Evolutionary conservation across 1,140 invertebrate genomes (phyloP), one percentile per base, ranked within the genome.

Genomic region (Chrysomallon squamiferum): DNA sequence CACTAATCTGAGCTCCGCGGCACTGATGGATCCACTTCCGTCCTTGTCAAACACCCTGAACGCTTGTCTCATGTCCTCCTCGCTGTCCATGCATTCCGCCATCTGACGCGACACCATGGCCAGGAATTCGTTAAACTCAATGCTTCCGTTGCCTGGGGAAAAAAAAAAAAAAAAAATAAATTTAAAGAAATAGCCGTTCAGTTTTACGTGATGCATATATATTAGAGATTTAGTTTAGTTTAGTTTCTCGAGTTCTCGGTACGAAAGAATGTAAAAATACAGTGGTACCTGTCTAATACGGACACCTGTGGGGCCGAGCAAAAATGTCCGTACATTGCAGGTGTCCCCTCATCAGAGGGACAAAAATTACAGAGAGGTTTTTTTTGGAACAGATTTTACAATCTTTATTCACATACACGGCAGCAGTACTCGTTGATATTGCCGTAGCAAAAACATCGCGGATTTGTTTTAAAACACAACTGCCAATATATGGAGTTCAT

Each of bases 51-150:
- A 97, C 72, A 97, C 95, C 88, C 95, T 92, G 91, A 98, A 98
- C 70, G 95, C 95, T 88, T 98, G 95, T 2, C 63, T 22, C 84
- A 98, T 97, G 86, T 98, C 96, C 90, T 98, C 96, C 86, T 93
- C 96, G 87, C 98, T 96, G 69, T 95, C 97, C 88, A 98, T 96
- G 87, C 97, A 97, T 95, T 97, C 98, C 83, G 94, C 91, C 32
- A 93, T 95, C 94, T 96, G 96, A 65, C 72, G 68, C 5, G 65
- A 68, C 52, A 93, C 84, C 80, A 92, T 96, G 84, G 97, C 95
- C 79, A 95, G 95, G 87, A 97, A 98, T 88, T 98, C 96, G 88
- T 98, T 98, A 80, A 95, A 97, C 75, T 95, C 96, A 87, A 97
- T 98, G 78, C 95, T 95, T 97, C 97, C 13, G 61, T 97, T 95